Base-by-base conservation (phyloP, 2,888 invertebrate genomes). In the Ferdinandea cuprea region DNA sequence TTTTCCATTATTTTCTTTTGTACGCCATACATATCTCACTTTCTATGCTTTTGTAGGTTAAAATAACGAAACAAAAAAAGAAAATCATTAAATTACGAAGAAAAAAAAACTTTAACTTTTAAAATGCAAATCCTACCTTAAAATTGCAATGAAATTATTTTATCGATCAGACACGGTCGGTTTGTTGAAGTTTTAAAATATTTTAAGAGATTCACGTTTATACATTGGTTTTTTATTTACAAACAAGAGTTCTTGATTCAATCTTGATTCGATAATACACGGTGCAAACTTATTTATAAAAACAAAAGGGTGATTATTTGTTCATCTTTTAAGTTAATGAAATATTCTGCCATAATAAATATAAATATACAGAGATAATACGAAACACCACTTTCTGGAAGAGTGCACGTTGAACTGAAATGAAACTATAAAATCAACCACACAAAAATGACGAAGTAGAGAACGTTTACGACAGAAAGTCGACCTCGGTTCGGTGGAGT, bases 391-490 rank as follows among this genome's bases (percentile, higher is more conserved):
- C 46, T 68, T 63, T 46, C 58, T 61, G 13, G 28, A 15, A 68
- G 54, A 69, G 79, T 73, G 73, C 56, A 80, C 66, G 68, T 68
- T 68, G 61, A 54, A 80, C 79, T 80, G 68, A 61, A 37, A 50
- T n/a, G n/a, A n/a, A n/a, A n/a, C n/a, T n/a, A n/a, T n/a, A n/a
- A n/a, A n/a, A n/a, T n/a, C n/a, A n/a, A n/a, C n/a, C n/a, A n/a
- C 28, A 15, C 13, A 19, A 44, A 44, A 44, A n/a, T 44, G 9
- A 11, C 19, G 8, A 19, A 44, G 19, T 11, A 4, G 15, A 40
- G 32, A 32, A 8, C 40, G 61, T 19, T 6, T 1, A 54, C 54
- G 30, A 25, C 21, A 48, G 17, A 5, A 21, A 21, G 1, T 13
- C 58, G 11, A 42, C 37, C 37, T 17, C 35, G 7, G 35, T 37